phyloP scores from a whole-genome alignment of 23 tunicate species.

The Aplidium turbinatum region DNA sequence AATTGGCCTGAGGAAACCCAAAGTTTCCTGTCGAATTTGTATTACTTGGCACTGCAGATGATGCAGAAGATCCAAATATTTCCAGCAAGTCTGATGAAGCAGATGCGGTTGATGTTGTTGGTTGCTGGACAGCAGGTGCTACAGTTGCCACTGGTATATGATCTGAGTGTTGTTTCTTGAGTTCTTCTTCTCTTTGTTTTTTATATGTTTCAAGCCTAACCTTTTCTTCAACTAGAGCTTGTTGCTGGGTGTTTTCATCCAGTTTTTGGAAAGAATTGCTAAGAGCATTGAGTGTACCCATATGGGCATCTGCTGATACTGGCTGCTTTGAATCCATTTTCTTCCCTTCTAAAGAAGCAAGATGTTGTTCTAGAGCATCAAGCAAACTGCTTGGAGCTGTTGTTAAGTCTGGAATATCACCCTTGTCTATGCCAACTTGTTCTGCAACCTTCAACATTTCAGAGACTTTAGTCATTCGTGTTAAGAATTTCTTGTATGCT shows the following conservation, averaged over 20 bases:
- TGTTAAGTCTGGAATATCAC: constrained; percentile 95
- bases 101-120: not conserved
- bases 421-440: constrained; percentile 96
- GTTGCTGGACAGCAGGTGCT: not conserved
- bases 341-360: constrained; percentile 78
- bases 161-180: not conserved
- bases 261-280: constrained; percentile 46
- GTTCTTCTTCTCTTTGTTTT: not conserved
- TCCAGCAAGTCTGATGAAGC: constrained; percentile 26
- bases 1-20: constrained; percentile 4
- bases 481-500: constrained; percentile 81
- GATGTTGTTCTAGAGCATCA: constrained; percentile 92
- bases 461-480: constrained; percentile 86
- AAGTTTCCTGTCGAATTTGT: not conserved
- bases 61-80: constrained; percentile 5
- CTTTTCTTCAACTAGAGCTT: constrained; percentile 65
- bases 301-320: constrained; percentile 46
- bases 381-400: constrained; percentile 92
- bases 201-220: constrained; percentile 6
- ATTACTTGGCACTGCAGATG: not conserved
- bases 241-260: constrained; percentile 49
- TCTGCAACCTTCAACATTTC: constrained; percentile 94
- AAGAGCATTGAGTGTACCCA: constrained; percentile 42
- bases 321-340: constrained; percentile 41
- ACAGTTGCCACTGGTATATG: too few relatives aligned